Percentiles rank a stretch among this genome's conserved stretches.
Evolutionary conservation across 1,140 invertebrate species (phyloP).

Genomic region (Drosophila quadrilineata): DNA sequence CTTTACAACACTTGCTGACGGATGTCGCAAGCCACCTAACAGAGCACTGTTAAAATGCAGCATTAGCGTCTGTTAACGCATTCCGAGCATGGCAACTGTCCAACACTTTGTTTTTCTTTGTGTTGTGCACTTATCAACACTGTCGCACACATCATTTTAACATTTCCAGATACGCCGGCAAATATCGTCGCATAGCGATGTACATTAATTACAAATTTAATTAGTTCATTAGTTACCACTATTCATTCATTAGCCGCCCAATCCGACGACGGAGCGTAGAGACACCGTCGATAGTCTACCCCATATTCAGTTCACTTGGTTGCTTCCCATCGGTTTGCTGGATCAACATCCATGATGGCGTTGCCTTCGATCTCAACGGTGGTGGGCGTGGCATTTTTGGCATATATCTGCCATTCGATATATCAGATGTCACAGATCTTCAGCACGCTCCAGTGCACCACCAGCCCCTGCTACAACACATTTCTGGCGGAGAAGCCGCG

Average conservation of each 20-base stretch:
- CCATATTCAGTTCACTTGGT: no score
- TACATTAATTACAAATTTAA: neutral
- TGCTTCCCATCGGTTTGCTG: neutral
- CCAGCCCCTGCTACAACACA: constrained; percentile 84
- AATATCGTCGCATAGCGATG: constrained; percentile 14
- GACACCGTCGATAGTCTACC: no score
- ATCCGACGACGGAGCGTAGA: neutral
- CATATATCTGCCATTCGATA: constrained; percentile 88
- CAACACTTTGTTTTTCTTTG: neutral
- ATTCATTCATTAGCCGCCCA: neutral
- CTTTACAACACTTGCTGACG: no score
- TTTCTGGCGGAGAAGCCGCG: constrained; percentile 83
- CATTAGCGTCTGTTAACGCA: neutral
- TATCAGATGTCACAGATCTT: constrained; percentile 88
- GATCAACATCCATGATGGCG: constrained; percentile 45
- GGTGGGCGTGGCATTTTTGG: constrained; percentile 85
- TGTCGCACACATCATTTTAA: neutral
- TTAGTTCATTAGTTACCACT: neutral
- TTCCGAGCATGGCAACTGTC: no score
- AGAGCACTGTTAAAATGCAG: no score
- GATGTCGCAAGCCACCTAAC: no score
- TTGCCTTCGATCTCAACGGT: constrained; percentile 81
- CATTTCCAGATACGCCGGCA: constrained; percentile 16
- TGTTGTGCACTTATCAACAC: constrained; percentile 4
- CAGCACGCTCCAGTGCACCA: constrained; percentile 86